Conservation (phyloP, 2,797 vertebrate species). For the Acanthurus leucopareius region DNA sequence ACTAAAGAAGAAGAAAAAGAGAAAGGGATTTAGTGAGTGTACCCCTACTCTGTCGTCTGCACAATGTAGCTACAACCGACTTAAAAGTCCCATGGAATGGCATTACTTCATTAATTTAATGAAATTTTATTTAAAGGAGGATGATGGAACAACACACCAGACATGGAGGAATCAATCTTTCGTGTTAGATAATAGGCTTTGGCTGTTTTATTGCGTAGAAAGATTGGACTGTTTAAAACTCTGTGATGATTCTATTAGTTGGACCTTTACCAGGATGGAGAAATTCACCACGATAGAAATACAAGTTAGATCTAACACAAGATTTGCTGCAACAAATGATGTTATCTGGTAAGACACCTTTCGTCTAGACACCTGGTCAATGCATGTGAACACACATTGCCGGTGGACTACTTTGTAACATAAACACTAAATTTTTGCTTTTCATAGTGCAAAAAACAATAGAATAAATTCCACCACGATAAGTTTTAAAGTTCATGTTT, state of each 20-base stretch:
- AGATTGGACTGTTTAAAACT: slow-evolving; percentile 25
- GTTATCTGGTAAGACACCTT: too few species aligned
- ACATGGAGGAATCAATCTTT: slow-evolving; percentile 21
- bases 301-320: too few species aligned
- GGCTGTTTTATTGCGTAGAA: slow-evolving; percentile 21
- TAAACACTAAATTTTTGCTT: too few species aligned
- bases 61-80: not conserved
- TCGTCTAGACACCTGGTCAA: too few species aligned
- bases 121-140: slow-evolving; percentile 28
- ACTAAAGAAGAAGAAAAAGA: too few species aligned
- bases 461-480: too few species aligned
- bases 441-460: too few species aligned
- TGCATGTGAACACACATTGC: too few species aligned
- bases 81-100: slow-evolving; percentile 10
- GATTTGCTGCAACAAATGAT: too few species aligned
- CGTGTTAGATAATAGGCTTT: slow-evolving; percentile 16
- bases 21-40: slow-evolving; percentile 2
- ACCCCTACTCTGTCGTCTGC: not conserved
- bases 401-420: too few species aligned
- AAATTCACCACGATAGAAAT: not conserved
- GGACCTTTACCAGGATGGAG: not conserved
- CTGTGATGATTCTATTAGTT: slow-evolving; percentile 9
- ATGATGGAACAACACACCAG: not conserved
- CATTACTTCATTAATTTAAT: slow-evolving; percentile 25
- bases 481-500: not conserved